Evolutionary conservation across 2,797 vertebrate genomes (phyloP).

Genomic region (Threskiornis aethiopicus): DNA sequence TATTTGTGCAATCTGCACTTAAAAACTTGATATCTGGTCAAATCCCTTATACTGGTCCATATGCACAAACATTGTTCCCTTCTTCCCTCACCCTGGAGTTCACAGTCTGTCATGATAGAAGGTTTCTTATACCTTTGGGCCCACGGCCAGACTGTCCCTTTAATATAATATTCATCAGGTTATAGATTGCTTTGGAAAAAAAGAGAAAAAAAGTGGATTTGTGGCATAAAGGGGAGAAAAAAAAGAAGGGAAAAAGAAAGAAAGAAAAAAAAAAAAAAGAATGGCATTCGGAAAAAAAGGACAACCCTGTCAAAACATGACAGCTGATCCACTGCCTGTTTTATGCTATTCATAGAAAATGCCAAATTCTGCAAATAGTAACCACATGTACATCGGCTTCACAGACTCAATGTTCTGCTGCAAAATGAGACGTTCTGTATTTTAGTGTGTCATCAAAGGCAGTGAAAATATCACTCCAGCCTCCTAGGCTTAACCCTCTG

Average conservation of each 20-base stretch:
- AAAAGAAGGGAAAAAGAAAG: neutral
- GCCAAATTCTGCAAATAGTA: conserved; percentile 82
- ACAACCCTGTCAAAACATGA: conserved; percentile 81
- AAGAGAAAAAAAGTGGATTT: neutral
- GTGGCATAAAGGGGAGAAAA: conserved; percentile 14
- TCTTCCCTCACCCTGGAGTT: neutral
- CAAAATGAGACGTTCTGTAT: conserved; percentile 74
- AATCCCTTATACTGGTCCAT: neutral
- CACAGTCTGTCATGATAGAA: conserved; percentile 11
- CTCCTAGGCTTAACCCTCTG: conserved; percentile 72
- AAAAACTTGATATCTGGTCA: conserved; percentile 9
- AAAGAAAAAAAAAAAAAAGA: neutral
- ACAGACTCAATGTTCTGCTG: conserved; percentile 70
- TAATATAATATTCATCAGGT: conserved; percentile 43
- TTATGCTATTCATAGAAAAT: conserved; percentile 80
- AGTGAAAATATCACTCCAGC: conserved; percentile 72
- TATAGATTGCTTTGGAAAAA: neutral
- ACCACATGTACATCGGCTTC: conserved; percentile 73
- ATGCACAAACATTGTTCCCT: neutral
- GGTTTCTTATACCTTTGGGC: conserved; percentile 21
- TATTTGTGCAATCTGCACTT: neutral
- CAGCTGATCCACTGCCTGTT: conserved; percentile 74
- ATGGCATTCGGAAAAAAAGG: conserved; percentile 75
- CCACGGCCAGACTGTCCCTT: neutral
- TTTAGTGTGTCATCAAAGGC: conserved; percentile 75